These are phyloP conservation scores for Lepus timidus DNA, from an alignment of 2,113 vertebrate species.

Conservation along the genomic window DNA sequence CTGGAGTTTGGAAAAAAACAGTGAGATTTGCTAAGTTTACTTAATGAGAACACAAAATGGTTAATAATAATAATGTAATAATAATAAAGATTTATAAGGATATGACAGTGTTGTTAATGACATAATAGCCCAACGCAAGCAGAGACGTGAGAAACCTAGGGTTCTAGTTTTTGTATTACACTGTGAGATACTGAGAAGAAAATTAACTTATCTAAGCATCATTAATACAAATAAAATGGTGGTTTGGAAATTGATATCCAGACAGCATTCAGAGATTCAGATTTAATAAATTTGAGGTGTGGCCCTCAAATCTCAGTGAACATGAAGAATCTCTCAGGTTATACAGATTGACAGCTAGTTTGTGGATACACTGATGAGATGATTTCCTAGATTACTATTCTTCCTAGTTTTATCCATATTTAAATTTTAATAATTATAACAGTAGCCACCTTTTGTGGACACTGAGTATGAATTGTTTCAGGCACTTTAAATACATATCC, in stretches of 20 bases:
- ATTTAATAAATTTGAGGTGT: not conserved
- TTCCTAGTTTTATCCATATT: not conserved
- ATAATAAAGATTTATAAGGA: not conserved
- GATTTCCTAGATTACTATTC: slow-evolving; percentile 4
- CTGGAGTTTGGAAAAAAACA: not conserved
- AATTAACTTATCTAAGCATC: not conserved
- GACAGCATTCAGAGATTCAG: not conserved
- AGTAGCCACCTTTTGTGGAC: not conserved
- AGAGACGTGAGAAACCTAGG: not conserved
- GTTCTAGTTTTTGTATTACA: not conserved
- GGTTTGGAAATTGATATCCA: not conserved
- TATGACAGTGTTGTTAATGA: not conserved
- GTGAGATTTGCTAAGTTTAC: not conserved
- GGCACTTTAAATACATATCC: not conserved
- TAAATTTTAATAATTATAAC: slow-evolving; percentile 2
- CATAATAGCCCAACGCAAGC: not conserved
- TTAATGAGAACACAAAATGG: not conserved
- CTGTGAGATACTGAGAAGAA: not conserved
- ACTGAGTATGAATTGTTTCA: not conserved
- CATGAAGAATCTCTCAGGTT: not conserved
- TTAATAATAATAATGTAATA: not conserved
- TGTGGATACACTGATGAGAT: not conserved
- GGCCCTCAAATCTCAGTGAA: slow-evolving; percentile 9
- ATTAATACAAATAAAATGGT: slow-evolving; percentile 7
- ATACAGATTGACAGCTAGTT: not conserved